Percentiles rank a stretch among this genome's conserved stretches.
Conservation (phyloP, 1,140 invertebrate species). For the Drosophila repleta region DNA sequence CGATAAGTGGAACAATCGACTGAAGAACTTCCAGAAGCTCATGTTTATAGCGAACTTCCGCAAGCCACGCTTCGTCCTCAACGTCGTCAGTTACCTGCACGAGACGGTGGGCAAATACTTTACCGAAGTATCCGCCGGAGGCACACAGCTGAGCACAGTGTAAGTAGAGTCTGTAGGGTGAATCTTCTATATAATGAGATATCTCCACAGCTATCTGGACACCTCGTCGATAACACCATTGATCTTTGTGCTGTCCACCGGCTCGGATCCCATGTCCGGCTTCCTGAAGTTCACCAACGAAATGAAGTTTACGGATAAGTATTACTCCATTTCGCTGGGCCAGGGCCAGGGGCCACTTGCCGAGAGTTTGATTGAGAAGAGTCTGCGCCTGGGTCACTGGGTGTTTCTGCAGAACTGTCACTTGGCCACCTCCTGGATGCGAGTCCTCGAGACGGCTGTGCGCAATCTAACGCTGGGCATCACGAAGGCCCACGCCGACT, state of each 20-base stretch:
- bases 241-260: slow-evolving; percentile 95
- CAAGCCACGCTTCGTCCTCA: slow-evolving; percentile 93
- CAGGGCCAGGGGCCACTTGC: slow-evolving; percentile 95
- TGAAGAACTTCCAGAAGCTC: slow-evolving; percentile 91
- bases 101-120: slow-evolving; percentile 90
- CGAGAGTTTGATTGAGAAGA: slow-evolving; percentile 91
- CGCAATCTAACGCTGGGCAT: slow-evolving; percentile 88
- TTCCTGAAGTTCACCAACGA: slow-evolving; percentile 92
- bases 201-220: slow-evolving; percentile 88
- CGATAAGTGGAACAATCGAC: slow-evolving; percentile 86
- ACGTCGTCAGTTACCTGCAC: slow-evolving; percentile 91
- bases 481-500: slow-evolving; percentile 87
- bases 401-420: slow-evolving; percentile 96
- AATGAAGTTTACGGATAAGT: slow-evolving; percentile 89
- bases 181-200: neutral
- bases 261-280: slow-evolving; percentile 94
- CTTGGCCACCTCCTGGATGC: slow-evolving; percentile 96
- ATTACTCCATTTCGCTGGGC: slow-evolving; percentile 94
- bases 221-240: slow-evolving; percentile 90
- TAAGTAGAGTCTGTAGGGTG: slow-evolving; percentile 84
- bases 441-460: slow-evolving; percentile 89
- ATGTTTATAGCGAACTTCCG: slow-evolving; percentile 91
- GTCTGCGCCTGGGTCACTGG: slow-evolving; percentile 90
- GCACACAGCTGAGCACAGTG: slow-evolving; percentile 88
- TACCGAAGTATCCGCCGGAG: slow-evolving; percentile 88